phyloP scores from a whole-genome alignment of 2,888 invertebrate species.

The Rhyacophila evoluta region DNA sequence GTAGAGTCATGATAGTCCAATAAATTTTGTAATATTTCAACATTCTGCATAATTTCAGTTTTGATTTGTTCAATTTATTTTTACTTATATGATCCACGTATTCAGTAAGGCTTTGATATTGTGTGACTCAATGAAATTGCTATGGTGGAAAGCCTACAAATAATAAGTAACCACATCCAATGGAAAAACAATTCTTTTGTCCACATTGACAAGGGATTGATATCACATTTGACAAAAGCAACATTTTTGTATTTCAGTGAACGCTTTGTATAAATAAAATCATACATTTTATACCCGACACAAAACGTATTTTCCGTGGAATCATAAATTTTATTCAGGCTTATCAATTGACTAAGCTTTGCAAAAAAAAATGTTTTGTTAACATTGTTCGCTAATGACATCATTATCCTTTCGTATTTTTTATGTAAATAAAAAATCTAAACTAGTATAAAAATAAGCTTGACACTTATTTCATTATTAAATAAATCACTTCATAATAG shows the following conservation, averaged over 20 bases:
- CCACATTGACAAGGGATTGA: conserved; percentile 7
- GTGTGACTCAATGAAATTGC: too few species aligned
- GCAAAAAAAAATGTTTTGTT: not conserved
- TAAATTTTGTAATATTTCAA: too few species aligned
- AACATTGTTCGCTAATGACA: not conserved
- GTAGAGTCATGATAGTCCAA: too few species aligned
- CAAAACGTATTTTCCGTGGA: not conserved
- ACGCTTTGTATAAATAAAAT: not conserved
- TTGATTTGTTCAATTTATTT: too few species aligned
- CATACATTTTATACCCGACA: not conserved
- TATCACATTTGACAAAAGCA: conserved; percentile 2
- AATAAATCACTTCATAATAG: too few species aligned
- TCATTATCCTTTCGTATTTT: not conserved
- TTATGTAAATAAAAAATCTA: not conserved
- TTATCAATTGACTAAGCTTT: not conserved
- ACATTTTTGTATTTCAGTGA: not conserved
- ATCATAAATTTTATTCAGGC: not conserved
- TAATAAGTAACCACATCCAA: not conserved
- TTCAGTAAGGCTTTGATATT: too few species aligned
- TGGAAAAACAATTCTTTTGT: not conserved
- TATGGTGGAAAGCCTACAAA: not conserved
- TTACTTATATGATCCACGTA: too few species aligned
- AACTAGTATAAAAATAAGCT: too few species aligned
- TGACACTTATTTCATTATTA: too few species aligned
- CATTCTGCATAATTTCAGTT: too few species aligned